Base-by-base conservation (phyloP, 1,140 invertebrate genomes). In the Drosophila pruinosa region DNA sequence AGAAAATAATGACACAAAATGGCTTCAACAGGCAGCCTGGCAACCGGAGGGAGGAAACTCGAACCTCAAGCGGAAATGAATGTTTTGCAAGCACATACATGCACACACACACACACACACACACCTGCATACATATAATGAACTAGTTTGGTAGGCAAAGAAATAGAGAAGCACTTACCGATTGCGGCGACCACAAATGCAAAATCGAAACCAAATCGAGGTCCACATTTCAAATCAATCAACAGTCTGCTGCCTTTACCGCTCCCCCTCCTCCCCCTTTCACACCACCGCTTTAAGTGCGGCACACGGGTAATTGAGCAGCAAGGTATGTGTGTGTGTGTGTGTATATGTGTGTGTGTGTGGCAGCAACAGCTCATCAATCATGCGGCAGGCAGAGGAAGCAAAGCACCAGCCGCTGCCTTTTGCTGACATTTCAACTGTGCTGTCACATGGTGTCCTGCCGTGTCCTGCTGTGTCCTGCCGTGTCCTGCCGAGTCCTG, bases 1-100 rank as follows among this genome's bases (percentile, higher is more conserved):
- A 85, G 63, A 85, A 85, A 77, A 85, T 85, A 85, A 86, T 85
- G 76, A 86, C 65, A 78, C 78, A 85, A 86, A 85, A 78, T 74
- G 69, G 73, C 73, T 75, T 68, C 58, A 75, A 62, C 39, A 63
- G 75, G 50, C 61, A 38, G 24, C 43, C 45, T n/a, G 8, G 15
- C 24, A 5, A 31, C 12, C 7, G 19, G 15, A 8, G 38, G 14
- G n/a, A 10, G 4, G 12, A 5, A 34, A 48, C 17, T 12, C 6
- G 19, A 53, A 28, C 41, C 41, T 58, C 61, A 71, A 57, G 79
- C 75, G 79, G 79, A 82, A 82, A 83, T 82, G 75, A 82, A 82
- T 75, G 79, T 82, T 83, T 83, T 58, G 47, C 57, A 47, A 34
- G 12, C 26, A 34, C 43, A 59, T 12, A 17, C 24, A 36, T 17